Evolutionary conservation across 53 echinoderm and acorn worm species (phyloP).

Genomic region (Temnopleurus reevesii): DNA sequence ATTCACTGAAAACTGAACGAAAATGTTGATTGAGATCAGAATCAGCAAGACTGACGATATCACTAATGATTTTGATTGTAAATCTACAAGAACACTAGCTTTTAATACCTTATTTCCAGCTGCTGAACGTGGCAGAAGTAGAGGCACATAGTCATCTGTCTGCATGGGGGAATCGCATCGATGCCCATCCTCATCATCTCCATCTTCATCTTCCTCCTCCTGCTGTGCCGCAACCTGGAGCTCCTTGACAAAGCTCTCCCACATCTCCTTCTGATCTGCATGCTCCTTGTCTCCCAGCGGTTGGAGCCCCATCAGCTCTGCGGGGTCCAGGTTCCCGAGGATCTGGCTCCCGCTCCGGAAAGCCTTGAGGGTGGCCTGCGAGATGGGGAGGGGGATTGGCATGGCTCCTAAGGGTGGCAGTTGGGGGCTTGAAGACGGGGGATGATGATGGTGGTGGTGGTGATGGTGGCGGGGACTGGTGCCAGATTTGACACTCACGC

Average conservation of each 20-base stretch:
- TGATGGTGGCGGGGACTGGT: constrained; percentile 24
- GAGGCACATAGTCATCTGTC: constrained; percentile 57
- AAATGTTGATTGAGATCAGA: no score
- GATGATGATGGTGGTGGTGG: neutral
- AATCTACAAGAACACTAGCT: no score
- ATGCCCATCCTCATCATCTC: neutral
- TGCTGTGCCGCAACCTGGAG: constrained; percentile 47
- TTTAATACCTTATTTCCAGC: constrained; percentile 34
- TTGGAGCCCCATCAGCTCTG: constrained; percentile 42
- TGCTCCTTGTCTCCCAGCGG: constrained; percentile 34
- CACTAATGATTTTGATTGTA: no score
- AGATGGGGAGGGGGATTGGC: constrained; percentile 48
- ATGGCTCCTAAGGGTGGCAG: constrained; percentile 22
- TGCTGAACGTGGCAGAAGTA: constrained; percentile 2
- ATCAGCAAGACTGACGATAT: no score
- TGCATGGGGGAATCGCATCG: constrained; percentile 81
- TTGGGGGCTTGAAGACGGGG: constrained; percentile 47
- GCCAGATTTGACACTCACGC: neutral
- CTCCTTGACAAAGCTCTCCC: constrained; percentile 59
- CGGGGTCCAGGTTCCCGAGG: constrained; percentile 38
- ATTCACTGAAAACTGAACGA: no score
- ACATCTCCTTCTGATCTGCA: constrained; percentile 52
- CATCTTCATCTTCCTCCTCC: neutral
- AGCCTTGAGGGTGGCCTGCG: constrained; percentile 37
- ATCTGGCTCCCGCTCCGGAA: constrained; percentile 49